These are phyloP conservation scores for Tyrophagus putrescentiae DNA, from an alignment of 1,140 invertebrate genomes.

Conservation along the genomic window DNA sequence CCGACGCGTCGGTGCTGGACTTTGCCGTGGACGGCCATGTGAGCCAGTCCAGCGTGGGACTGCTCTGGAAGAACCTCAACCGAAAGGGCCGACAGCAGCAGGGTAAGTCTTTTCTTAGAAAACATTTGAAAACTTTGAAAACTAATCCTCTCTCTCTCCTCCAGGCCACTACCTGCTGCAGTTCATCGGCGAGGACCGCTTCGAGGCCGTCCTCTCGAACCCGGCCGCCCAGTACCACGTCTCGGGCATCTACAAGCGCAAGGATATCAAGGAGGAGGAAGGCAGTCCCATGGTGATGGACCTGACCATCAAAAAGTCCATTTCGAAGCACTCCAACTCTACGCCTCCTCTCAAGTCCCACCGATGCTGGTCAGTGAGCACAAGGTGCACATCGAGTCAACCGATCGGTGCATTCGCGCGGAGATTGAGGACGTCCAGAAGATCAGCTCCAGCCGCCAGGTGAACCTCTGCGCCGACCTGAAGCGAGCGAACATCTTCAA, in stretches of 20 bases:
- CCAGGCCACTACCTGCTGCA: conserved; percentile 1
- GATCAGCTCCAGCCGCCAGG: not conserved
- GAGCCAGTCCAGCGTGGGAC: not conserved
- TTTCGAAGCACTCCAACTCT: not conserved
- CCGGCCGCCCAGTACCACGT: not conserved
- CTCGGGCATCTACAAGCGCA: not conserved
- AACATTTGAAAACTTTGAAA: no score
- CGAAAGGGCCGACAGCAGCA: conserved; percentile 8
- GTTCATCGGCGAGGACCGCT: not conserved
- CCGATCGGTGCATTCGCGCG: conserved; percentile 4
- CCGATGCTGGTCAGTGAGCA: not conserved
- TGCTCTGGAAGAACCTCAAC: conserved; percentile 18
- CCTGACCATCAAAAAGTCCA: not conserved
- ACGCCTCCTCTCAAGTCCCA: not conserved
- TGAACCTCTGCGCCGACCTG: not conserved
- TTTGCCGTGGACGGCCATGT: conserved; percentile 16
- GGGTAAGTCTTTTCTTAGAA: not conserved
- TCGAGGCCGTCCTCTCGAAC: conserved; percentile 5
- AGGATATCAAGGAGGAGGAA: not conserved
- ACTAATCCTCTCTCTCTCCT: no score
- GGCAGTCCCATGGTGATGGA: not conserved
- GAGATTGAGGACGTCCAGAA: not conserved
- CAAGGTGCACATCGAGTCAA: not conserved
- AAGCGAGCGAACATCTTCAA: not conserved
- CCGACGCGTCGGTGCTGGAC: not conserved